Base-by-base conservation (phyloP, 2,888 invertebrate species). In the Apamea anceps region DNA sequence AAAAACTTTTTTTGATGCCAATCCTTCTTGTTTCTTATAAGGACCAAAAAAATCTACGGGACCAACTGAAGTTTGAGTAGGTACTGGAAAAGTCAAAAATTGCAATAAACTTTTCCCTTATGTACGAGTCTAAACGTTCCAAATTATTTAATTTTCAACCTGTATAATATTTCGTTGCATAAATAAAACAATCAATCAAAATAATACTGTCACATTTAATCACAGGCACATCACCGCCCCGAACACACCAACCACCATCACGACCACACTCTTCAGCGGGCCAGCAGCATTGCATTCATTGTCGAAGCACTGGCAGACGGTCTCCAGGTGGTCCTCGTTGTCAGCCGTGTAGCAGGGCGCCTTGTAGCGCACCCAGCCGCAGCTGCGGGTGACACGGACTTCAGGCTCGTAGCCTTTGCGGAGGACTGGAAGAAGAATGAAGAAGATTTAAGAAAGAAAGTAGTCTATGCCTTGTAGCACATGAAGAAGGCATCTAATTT, bases 241-340 rank as follows among this genome's bases (percentile, higher is more conserved):
- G 15, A 87, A 1, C 12, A 79, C 18, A 25, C 57, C 57, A 0
- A 70, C 25, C 0, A 80, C 32, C 48, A 78, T 18, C 63, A 42
- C 5, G 28, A 73, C 3, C 25, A 42, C 73, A n/a, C 60, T 60
- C 8, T 28, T 21, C 10, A 80, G 13, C 0, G 45, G 25, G 0
- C 54, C 13, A 0, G 91, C 94, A 0, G 87, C 85, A 75, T 98
- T 98, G 90, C 98, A 98, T 70, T 96, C 97, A 86, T 98, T 97
- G 0, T 92, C 87, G 93, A 97, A 97, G 92, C 98, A 98, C 88
- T 97, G 97, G 91, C 98, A 98, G 81, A 97, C 97, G 0, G 95
- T 97, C 91, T 98, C 98, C 28, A 97, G 93, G 89, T 98, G 98
- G 90, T 97, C 98, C 81, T 98, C 98, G 73, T 97, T 97, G 92